Conservation (phyloP, 2,888 invertebrate genomes). For the Ophioninae sp. region DNA sequence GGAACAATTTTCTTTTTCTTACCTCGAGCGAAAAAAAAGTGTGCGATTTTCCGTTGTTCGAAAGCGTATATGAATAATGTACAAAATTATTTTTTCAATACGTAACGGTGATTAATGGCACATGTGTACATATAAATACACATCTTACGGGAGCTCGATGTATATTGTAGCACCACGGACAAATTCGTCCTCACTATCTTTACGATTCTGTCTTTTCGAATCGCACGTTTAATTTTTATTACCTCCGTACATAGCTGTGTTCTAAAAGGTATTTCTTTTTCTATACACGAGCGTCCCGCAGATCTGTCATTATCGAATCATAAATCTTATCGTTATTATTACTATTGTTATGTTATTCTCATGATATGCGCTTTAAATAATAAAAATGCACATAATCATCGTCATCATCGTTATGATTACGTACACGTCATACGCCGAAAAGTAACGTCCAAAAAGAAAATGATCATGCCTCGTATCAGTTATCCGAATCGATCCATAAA, state of each 20-base stretch:
- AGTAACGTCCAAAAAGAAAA: background rate
- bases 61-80: slow-evolving; percentile 70
- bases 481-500: background rate
- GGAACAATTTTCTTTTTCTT: slow-evolving; percentile 19
- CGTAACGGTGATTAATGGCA: slow-evolving; percentile 52
- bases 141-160: slow-evolving; percentile 59
- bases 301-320: slow-evolving; percentile 38
- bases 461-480: too few species aligned
- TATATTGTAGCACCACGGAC: slow-evolving; percentile 56
- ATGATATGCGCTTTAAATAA: background rate
- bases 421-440: background rate
- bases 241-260: background rate
- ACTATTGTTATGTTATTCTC: background rate
- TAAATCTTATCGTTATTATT: background rate
- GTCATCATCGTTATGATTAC: background rate
- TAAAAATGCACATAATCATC: background rate
- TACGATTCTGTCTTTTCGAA: slow-evolving; percentile 18
- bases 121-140: slow-evolving; percentile 38
- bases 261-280: slow-evolving; percentile 16
- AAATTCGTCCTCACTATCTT: slow-evolving; percentile 50
- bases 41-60: slow-evolving; percentile 66
- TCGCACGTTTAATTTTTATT: slow-evolving; percentile 31
- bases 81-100: slow-evolving; percentile 55
- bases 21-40: slow-evolving; percentile 67
- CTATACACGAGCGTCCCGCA: slow-evolving; percentile 44